phyloP scores from a whole-genome alignment of 2,113 vertebrate genomes.

The Corythaeola cristata region DNA sequence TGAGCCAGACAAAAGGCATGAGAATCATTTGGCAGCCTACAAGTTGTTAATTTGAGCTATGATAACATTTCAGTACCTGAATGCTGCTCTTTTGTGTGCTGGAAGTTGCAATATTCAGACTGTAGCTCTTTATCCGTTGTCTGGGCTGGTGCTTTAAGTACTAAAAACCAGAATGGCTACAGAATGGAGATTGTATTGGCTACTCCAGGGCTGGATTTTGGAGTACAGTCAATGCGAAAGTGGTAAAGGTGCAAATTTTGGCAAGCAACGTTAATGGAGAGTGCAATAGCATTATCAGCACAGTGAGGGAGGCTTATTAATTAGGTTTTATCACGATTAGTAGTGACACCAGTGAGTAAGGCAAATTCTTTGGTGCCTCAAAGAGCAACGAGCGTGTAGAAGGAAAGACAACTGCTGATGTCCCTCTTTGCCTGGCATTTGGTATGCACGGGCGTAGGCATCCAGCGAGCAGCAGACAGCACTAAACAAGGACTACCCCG shows the following conservation, averaged over 20 bases:
- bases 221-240: not conserved
- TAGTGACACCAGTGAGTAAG: rapidly evolving
- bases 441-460: not conserved
- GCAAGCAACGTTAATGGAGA: not conserved
- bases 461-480: not conserved
- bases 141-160: not conserved
- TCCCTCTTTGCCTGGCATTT: not conserved
- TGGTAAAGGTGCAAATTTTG: not conserved
- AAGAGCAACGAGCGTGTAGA: rapidly evolving
- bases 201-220: not conserved
- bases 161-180: not conserved
- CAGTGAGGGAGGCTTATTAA: not conserved
- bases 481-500: not conserved
- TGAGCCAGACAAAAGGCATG: not conserved
- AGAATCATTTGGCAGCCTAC: not conserved
- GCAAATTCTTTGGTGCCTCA: not conserved
- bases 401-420: not conserved
- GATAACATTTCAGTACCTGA: not conserved
- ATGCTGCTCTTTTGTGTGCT: not conserved
- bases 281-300: not conserved
- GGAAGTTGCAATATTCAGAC: not conserved
- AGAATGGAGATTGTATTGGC: not conserved
- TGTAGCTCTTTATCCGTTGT: not conserved
- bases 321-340: not conserved
- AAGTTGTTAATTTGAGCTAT: not conserved